Conservation (phyloP, 2,797 vertebrate genomes). For the Morelia viridis region DNA sequence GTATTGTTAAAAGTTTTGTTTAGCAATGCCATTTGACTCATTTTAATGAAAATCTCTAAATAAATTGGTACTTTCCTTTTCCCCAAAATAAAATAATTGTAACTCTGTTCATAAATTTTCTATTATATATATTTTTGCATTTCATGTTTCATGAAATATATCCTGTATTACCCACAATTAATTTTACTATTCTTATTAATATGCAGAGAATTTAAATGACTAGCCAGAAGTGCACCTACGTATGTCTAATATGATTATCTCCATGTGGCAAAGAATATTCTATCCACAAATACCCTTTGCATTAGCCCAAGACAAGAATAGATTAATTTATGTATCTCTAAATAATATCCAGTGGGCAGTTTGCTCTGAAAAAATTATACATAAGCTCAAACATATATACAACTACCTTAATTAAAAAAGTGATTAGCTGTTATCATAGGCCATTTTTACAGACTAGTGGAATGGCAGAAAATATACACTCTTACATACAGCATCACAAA, state of each 20-base stretch:
- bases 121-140: background rate
- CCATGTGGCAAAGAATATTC: background rate
- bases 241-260: background rate
- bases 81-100: background rate
- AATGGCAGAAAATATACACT: no score
- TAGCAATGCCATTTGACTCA: background rate
- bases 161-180: no score
- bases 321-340: background rate
- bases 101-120: background rate
- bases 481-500: background rate
- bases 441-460: background rate
- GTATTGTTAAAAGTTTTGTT: background rate
- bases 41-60: background rate
- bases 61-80: background rate
- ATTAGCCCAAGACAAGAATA: background rate
- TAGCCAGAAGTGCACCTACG: background rate
- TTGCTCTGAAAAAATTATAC: background rate
- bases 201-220: background rate
- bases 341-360: background rate
- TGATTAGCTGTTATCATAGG: background rate
- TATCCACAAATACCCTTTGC: background rate
- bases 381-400: background rate
- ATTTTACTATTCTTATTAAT: background rate
- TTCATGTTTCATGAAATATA: background rate
- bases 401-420: background rate